A percentile compares a stretch with the other conserved stretches of the same genome.
These are phyloP conservation scores for Mallotus villosus DNA, from an alignment of 2,797 vertebrate genomes.

Conservation along the genomic window DNA sequence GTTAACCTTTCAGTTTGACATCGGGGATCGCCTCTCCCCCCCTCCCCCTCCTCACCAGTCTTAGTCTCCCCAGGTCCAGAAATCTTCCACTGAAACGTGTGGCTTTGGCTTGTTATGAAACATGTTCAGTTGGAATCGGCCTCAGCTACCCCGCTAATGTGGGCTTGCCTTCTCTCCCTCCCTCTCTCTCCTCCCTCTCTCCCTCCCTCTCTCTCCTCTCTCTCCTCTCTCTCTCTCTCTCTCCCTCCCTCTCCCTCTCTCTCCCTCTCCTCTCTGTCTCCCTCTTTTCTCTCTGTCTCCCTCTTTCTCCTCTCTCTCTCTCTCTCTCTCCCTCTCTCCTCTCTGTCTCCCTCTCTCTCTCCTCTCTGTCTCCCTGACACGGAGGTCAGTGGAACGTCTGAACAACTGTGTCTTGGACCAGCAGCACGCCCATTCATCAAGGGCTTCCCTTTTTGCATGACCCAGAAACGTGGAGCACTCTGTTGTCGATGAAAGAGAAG, in stretches of 20 bases:
- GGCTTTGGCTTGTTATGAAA: constrained; percentile 42
- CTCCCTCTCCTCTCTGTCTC: too few species aligned
- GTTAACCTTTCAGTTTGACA: constrained; percentile 24
- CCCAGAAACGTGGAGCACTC: constrained; percentile 49
- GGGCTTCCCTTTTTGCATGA: constrained; percentile 53
- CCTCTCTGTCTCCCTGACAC: constrained; percentile 12
- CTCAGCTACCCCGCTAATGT: constrained; percentile 56
- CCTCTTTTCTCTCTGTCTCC: too few species aligned
- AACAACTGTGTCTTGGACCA: not conserved
- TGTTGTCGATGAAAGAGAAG: constrained; percentile 31
- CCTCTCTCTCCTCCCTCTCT: constrained; percentile 23
- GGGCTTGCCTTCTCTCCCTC: constrained; percentile 39
- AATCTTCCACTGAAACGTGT: constrained; percentile 45
- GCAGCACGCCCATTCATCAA: constrained; percentile 47
- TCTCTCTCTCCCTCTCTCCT: constrained; percentile 21
- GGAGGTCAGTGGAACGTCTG: too few species aligned
- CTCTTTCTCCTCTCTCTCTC: constrained; percentile 20
- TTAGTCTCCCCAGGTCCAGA: constrained; percentile 9
- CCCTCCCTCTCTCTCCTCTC: constrained; percentile 23
- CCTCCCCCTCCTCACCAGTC: constrained; percentile 12
- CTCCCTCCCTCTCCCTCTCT: constrained; percentile 21
- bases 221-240: constrained; percentile 22
- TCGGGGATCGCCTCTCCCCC: not conserved
- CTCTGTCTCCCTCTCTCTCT: constrained; percentile 21
- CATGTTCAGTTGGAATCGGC: constrained; percentile 46